Evolutionary conservation across 2,797 vertebrate species (phyloP).

Genomic region (Paramormyrops hopkinsi): DNA sequence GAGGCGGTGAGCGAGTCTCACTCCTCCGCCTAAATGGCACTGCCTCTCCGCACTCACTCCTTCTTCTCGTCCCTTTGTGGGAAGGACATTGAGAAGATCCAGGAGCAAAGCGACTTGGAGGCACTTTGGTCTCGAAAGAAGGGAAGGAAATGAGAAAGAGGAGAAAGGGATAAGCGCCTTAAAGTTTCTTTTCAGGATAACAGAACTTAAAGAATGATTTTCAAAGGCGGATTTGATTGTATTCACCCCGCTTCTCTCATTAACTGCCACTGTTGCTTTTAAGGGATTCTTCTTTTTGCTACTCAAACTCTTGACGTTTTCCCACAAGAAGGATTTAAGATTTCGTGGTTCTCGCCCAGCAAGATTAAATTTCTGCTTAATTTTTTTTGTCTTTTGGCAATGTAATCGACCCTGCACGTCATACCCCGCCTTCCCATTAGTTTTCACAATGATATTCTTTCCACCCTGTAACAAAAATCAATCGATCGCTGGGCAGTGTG

Average conservation of each 20-base stretch:
- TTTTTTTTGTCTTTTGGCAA: constrained; percentile 7
- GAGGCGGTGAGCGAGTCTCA: background rate
- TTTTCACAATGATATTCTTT: background rate
- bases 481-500: background rate
- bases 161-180: constrained; percentile 24
- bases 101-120: background rate
- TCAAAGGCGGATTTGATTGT: constrained; percentile 22
- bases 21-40: background rate
- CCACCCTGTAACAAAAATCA: background rate
- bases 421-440: background rate
- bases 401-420: background rate
- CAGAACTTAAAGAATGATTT: constrained; percentile 33
- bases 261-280: constrained; percentile 3
- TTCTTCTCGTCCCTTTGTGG: background rate
- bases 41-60: background rate
- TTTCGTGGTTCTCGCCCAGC: background rate
- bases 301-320: background rate
- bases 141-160: background rate
- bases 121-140: background rate
- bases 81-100: constrained; percentile 13
- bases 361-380: constrained; percentile 9
- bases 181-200: constrained; percentile 26
- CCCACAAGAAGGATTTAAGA: constrained; percentile 11
- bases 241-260: constrained; percentile 3
- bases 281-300: background rate